A percentile compares a stretch with the other conserved stretches of the same genome.
phyloP scores from a whole-genome alignment of 2,888 invertebrate genomes.

The Tyria jacobaeae region DNA sequence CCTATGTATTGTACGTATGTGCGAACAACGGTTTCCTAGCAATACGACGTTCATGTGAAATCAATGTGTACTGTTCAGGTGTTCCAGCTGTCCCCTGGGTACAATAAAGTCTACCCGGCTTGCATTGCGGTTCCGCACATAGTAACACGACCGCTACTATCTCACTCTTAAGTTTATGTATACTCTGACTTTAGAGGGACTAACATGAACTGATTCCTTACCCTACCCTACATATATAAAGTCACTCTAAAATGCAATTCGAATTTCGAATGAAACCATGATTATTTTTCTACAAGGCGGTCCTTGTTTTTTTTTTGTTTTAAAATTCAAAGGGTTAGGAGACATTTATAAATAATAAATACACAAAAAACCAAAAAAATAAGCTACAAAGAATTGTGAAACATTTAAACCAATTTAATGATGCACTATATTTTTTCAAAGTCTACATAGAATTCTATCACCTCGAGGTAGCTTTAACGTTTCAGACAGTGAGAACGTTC shows the following conservation, averaged over 20 bases:
- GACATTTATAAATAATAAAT: constrained; percentile 21
- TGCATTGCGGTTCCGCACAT: constrained; percentile 51
- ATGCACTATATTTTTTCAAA: neutral
- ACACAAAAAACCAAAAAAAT: neutral
- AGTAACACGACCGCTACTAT: constrained; percentile 40
- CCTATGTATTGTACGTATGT: constrained; percentile 32
- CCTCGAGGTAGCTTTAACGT: neutral
- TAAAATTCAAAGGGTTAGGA: constrained; percentile 30
- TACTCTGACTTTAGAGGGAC: constrained; percentile 33
- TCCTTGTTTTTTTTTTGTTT: constrained; percentile 12
- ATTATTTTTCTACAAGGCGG: constrained; percentile 14
- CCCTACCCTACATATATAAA: constrained; percentile 7
- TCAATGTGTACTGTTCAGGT: constrained; percentile 62
- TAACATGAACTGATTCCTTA: constrained; percentile 10
- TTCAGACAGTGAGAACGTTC: constrained; percentile 3
- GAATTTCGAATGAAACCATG: constrained; percentile 4
- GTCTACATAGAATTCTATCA: neutral
- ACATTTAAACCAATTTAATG: constrained; percentile 7
- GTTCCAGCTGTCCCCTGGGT: constrained; percentile 62
- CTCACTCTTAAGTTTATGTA: constrained; percentile 43
- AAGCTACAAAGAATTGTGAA: neutral
- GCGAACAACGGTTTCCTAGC: constrained; percentile 42
- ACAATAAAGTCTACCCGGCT: constrained; percentile 65
- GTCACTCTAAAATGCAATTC: constrained; percentile 2
- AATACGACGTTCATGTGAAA: constrained; percentile 56